These are phyloP conservation scores for Prunella fulvescens DNA, from an alignment of 2,113 vertebrate genomes.

Conservation along the genomic window DNA sequence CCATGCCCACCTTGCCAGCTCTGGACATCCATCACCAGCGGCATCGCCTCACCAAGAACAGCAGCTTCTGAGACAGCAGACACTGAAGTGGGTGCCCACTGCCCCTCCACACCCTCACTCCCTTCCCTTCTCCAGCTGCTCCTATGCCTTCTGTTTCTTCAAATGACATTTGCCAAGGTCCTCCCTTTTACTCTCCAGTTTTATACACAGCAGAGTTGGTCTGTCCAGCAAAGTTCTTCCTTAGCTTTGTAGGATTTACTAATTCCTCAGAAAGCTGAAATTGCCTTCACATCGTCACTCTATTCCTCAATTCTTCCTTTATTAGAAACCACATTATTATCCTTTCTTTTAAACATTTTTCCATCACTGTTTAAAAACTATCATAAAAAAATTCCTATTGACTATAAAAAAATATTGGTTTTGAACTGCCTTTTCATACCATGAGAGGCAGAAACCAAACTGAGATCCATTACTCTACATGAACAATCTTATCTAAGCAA, in stretches of 20 bases:
- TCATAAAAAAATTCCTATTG: background rate
- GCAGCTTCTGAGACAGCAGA: background rate
- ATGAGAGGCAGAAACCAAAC: background rate
- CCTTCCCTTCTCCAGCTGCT: background rate
- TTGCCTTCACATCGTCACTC: background rate
- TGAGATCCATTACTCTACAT: background rate
- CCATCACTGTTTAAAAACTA: background rate
- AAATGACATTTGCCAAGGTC: background rate
- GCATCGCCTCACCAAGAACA: background rate
- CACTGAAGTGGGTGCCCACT: background rate
- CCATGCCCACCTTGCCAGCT: background rate
- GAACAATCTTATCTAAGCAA: background rate
- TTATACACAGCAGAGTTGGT: constrained; percentile 53
- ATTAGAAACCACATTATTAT: background rate
- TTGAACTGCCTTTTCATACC: background rate
- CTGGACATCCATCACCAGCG: background rate
- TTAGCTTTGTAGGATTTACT: constrained; percentile 4
- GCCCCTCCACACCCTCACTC: background rate
- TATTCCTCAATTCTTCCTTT: background rate
- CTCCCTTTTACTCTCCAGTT: background rate
- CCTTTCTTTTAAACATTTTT: background rate
- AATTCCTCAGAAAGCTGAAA: background rate
- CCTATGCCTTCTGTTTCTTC: background rate
- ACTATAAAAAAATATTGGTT: background rate
- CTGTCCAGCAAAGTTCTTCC: constrained; percentile 66